Conservation (phyloP, 2,888 invertebrate species). For the Syrista parreyssii region DNA sequence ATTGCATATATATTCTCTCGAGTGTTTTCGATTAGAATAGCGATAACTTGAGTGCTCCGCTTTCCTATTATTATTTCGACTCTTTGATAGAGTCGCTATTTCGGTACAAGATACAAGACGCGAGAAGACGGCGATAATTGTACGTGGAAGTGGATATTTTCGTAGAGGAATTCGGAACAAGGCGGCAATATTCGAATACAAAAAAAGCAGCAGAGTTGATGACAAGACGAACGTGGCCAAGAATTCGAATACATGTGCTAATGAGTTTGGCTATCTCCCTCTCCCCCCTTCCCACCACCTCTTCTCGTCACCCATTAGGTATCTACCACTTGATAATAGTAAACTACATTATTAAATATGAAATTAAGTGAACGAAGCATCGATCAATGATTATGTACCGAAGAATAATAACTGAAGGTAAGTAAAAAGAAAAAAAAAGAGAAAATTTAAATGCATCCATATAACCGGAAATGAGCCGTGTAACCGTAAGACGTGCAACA, state of each 20-base stretch:
- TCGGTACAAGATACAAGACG: not conserved
- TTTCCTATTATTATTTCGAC: not conserved
- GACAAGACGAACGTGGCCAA: constrained; percentile 36
- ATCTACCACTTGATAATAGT: not conserved
- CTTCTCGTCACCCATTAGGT: not conserved
- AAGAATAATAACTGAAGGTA: not conserved
- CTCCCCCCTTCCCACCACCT: constrained; percentile 2
- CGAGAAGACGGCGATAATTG: not conserved
- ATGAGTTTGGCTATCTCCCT: constrained; percentile 27
- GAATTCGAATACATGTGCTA: constrained; percentile 38
- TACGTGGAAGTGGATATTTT: constrained; percentile 27
- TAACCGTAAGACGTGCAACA: not conserved
- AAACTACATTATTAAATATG: not conserved
- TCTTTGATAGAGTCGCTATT: not conserved
- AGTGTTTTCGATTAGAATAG: not conserved
- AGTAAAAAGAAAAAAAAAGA: not conserved
- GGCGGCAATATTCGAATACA: not conserved
- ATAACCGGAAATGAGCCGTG: not conserved
- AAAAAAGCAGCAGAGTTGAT: constrained; percentile 22
- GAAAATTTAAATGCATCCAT: not conserved
- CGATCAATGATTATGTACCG: not conserved
- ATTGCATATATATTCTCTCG: not conserved
- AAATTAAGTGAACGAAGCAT: not conserved
- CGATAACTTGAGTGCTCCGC: not conserved
- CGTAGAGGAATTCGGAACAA: constrained; percentile 30